These are phyloP conservation scores for Gorsachius magnificus DNA, from an alignment of 2,797 vertebrate genomes.

Conservation along the genomic window DNA sequence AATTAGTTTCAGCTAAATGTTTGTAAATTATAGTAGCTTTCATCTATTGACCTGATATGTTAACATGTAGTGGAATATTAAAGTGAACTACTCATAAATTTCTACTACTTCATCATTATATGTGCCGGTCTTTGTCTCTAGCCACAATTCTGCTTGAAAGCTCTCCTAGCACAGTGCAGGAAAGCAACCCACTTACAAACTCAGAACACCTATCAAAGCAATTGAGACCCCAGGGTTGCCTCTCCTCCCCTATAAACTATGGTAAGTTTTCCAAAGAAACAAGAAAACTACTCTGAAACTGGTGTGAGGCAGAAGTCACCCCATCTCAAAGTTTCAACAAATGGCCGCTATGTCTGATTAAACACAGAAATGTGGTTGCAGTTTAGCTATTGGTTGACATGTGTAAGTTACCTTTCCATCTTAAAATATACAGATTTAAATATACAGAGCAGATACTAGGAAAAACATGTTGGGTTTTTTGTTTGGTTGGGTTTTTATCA, in stretches of 20 bases:
- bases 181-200: not conserved
- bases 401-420: not conserved
- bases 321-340: not conserved
- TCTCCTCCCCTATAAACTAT: not conserved
- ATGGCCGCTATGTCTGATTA: no score
- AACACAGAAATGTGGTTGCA: not conserved
- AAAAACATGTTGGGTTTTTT: fast-evolving
- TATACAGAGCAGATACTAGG: not conserved
- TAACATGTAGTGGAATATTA: not conserved
- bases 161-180: not conserved
- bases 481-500: not conserved
- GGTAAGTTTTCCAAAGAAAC: not conserved
- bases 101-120: not conserved
- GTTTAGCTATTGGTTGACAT: not conserved
- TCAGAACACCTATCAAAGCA: not conserved
- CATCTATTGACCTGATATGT: not conserved
- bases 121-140: not conserved
- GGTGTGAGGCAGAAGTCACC: not conserved
- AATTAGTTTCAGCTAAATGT: not conserved
- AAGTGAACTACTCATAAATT: not conserved
- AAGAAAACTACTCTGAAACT: not conserved
- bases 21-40: not conserved
- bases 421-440: not conserved
- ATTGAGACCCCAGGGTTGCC: not conserved
- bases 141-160: not conserved